phyloP scores from a whole-genome alignment of 2,113 vertebrate genomes.

The Nycticryphes semicollaris region DNA sequence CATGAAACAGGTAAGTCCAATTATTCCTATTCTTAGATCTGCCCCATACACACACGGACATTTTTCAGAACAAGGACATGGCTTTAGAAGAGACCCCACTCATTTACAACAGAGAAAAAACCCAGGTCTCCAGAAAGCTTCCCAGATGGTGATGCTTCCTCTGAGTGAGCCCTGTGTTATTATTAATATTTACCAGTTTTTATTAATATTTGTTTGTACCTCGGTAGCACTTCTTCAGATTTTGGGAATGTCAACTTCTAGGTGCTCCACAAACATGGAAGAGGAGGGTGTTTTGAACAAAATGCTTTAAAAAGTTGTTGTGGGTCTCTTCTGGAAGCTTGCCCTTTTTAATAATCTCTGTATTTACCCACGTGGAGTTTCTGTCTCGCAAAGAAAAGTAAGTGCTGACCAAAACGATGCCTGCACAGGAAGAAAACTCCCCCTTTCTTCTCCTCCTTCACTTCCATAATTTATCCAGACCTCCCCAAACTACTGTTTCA shows the following conservation, averaged over 20 bases:
- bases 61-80: not conserved
- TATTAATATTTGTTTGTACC: rapidly evolving
- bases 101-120: rapidly evolving
- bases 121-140: not conserved
- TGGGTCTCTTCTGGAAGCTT: not conserved
- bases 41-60: rapidly evolving
- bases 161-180: rapidly evolving
- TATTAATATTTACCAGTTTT: rapidly evolving
- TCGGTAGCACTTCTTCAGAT: rapidly evolving
- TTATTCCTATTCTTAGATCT: not conserved
- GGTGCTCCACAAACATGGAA: rapidly evolving
- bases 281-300: not conserved
- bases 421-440: not conserved
- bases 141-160: not conserved
- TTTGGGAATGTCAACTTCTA: not conserved
- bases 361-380: not conserved
- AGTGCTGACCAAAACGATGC: not conserved
- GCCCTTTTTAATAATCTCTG: rapidly evolving
- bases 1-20: not conserved
- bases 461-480: not conserved
- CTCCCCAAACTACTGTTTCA: rapidly evolving
- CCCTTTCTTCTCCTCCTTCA: not conserved
- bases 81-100: not conserved
- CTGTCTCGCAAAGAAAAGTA: not conserved
- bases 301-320: not conserved